These are phyloP conservation scores for Gnathonemus echidnorhynchus DNA, from an alignment of 2,113 vertebrate species.

Conservation along the genomic window DNA sequence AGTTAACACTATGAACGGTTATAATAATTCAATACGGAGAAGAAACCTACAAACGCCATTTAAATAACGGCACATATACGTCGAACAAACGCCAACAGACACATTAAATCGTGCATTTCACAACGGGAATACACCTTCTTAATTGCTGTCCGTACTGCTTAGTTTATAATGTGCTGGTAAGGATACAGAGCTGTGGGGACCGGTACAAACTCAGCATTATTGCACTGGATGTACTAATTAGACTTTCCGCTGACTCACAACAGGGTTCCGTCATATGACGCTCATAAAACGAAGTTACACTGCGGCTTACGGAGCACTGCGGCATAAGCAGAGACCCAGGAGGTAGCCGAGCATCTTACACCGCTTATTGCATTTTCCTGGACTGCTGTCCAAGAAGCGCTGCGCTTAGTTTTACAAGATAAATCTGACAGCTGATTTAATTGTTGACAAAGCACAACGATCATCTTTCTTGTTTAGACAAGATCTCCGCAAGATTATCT, in stretches of 20 bases:
- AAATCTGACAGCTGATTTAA: not conserved
- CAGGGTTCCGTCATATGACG: not conserved
- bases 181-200: conserved; percentile 72
- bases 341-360: not conserved
- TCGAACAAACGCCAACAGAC: not conserved
- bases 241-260: conserved; percentile 82
- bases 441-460: conserved; percentile 1
- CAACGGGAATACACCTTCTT: not conserved
- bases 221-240: conserved; percentile 89
- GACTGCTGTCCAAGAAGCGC: not conserved
- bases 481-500: not conserved
- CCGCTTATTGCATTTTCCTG: not conserved
- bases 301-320: not conserved
- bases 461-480: not conserved
- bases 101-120: not conserved
- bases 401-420: not conserved
- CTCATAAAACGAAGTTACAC: not conserved
- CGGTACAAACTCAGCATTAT: conserved; percentile 83
- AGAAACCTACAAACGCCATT: not conserved
- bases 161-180: conserved; percentile 78
- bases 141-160: conserved; percentile 29
- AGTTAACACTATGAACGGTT: not conserved
- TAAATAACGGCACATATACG: not conserved
- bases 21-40: not conserved
- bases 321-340: not conserved